phyloP scores from a whole-genome alignment of 2,888 invertebrate species.

The Lissonota sp. region DNA sequence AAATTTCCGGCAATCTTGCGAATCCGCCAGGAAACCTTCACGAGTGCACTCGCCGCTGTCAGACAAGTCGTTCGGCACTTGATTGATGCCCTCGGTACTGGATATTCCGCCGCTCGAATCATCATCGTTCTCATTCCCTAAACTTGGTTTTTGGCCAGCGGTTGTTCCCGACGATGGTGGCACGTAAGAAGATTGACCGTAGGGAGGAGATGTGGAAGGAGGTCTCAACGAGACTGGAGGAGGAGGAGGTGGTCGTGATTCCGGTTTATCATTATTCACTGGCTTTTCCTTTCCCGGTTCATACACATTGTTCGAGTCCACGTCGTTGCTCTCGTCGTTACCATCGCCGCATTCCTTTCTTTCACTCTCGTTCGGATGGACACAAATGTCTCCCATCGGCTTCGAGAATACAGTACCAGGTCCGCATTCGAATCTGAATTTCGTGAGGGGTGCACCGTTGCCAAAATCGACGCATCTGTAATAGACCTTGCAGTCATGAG shows the following conservation, averaged over 20 bases:
- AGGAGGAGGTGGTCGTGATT: conserved; percentile 43
- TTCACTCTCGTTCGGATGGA: conserved; percentile 88
- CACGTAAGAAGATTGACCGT: conserved; percentile 6
- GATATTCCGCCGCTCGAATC: conserved; percentile 9
- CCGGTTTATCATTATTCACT: conserved; percentile 49
- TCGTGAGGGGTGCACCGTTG: conserved; percentile 84
- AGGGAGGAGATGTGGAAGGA: conserved; percentile 16
- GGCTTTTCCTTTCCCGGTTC: conserved; percentile 56
- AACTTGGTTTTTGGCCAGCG: conserved; percentile 14
- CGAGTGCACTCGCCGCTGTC: conserved; percentile 74
- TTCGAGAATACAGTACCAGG: conserved; percentile 89
- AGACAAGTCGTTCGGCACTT: conserved; percentile 64
- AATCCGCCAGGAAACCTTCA: conserved; percentile 83
- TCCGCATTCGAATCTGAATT: conserved; percentile 90
- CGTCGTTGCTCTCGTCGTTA: conserved; percentile 84
- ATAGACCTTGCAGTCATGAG: conserved; percentile 89
- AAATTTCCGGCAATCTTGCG: conserved; percentile 82
- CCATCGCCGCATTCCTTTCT: conserved; percentile 88
- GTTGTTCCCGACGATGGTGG: conserved; percentile 31
- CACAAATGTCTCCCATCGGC: conserved; percentile 87
- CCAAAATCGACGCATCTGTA: conserved; percentile 90
- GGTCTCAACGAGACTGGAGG: conserved; percentile 32
- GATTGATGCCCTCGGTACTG: conserved; percentile 22
- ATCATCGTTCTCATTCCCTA: conserved; percentile 64
- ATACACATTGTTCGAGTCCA: conserved; percentile 60